Evolutionary conservation across 2,113 vertebrate genomes (phyloP), one percentile per base, ranked within the genome.

Genomic region (Sceloporus tristichus): DNA sequence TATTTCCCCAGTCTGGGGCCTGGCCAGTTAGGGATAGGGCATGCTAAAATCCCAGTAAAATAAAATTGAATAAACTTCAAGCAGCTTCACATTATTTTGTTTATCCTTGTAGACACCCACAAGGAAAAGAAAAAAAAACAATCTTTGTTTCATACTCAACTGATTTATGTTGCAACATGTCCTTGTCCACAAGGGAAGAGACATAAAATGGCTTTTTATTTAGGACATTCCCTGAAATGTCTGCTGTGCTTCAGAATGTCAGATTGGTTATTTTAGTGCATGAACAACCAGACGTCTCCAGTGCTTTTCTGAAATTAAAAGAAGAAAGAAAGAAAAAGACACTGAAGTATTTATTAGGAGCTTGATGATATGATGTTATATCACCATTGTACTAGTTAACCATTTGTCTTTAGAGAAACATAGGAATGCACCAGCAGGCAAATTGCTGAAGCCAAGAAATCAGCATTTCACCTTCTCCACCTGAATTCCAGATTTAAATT

Each of bases 351-450:
- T 94, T 93, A 87, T 95, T 92, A 92, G 89, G 89, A 0, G 0
- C 76, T 80, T 87, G 68, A 68, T 0, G 5, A 70, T 85, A 4
- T 74, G 48, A 86, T 73, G 87, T 85, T 82, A 90, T 94, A 94
- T 94, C 89, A 76, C 56, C 40, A 23, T 34, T 91, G 84, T 0
- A 71, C 87, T 62, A 11, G 54, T 93, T 95, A 94, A 94, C 91
- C 91, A 93, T 90, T 91, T 92, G 94, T 93, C 93, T 94, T 90
- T 95, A 92, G 90, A 94, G 92, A 94, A 91, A 96, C 90, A 88
- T 91, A 89, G 92, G 84, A 92, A 87, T 90, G 85, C 8, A 91
- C 91, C 91, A 93, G 92, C 56, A 59, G 14, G 56, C 9, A 95
- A 95, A 95, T 96, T 91, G 93, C 80, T 90, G 82, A 62, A 78